These are phyloP conservation scores for Beris morrisii DNA, from an alignment of 2,888 invertebrate species.

Conservation along the genomic window DNA sequence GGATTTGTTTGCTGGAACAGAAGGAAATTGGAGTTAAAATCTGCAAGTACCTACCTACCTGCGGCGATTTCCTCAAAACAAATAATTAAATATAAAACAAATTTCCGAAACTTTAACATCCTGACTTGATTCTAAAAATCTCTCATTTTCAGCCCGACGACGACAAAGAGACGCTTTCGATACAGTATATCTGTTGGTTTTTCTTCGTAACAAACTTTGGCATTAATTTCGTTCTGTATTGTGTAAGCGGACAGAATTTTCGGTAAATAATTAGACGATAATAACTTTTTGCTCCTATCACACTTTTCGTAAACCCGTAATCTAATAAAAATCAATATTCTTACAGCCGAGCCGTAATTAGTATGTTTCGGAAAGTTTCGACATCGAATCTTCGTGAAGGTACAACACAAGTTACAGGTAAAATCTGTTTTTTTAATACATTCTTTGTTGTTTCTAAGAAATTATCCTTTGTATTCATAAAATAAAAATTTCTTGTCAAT, in stretches of 20 bases:
- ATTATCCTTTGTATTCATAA: too few species aligned
- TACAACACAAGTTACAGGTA: conserved; percentile 56
- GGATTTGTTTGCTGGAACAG: too few species aligned
- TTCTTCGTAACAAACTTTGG: conserved; percentile 82
- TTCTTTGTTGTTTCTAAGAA: too few species aligned
- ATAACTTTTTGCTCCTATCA: too few species aligned
- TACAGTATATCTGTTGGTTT: conserved; percentile 68
- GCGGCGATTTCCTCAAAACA: too few species aligned
- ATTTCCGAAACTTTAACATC: too few species aligned
- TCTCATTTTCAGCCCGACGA: conserved; percentile 49
- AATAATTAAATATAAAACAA: too few species aligned
- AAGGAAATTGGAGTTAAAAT: too few species aligned
- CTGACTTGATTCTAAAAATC: too few species aligned
- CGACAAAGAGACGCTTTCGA: conserved; percentile 58
- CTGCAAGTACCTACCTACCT: too few species aligned
- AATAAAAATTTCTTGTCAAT: too few species aligned
- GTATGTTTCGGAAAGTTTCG: conserved; percentile 50
- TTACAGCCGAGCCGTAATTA: conserved; percentile 52
- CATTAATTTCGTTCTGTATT: conserved; percentile 81
- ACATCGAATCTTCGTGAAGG: conserved; percentile 50
- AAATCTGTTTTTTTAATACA: conserved; percentile 7
- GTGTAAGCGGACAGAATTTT: conserved; percentile 80
- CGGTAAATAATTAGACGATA: conserved; percentile 53
- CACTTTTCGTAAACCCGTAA: not conserved
- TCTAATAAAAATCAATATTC: not conserved